Evolutionary conservation across 2,888 invertebrate species (phyloP).

Genomic region (Drosophila testacea): DNA sequence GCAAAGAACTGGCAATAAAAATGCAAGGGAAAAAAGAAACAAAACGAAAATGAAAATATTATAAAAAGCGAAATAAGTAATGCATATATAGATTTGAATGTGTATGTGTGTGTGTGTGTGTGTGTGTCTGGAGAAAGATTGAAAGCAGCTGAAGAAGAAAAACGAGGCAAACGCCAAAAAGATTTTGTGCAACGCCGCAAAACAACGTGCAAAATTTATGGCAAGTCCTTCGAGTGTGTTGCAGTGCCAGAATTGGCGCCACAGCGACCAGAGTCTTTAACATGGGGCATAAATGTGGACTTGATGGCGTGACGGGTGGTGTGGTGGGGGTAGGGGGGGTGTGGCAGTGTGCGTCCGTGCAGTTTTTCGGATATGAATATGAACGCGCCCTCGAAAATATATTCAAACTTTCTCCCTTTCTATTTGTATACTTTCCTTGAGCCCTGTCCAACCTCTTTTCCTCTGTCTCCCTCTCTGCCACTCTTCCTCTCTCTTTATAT

Average conservation of each 20-base stretch:
- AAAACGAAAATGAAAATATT: slow-evolving; percentile 16
- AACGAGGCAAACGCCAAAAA: slow-evolving; percentile 31
- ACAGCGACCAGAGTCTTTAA: slow-evolving; percentile 20
- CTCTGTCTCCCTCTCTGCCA: background rate
- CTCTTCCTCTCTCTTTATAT: background rate
- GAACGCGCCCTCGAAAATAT: slow-evolving; percentile 13
- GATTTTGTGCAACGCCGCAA: slow-evolving; percentile 58
- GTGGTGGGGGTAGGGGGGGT: background rate
- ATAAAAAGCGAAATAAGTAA: slow-evolving; percentile 26
- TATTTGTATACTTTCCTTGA: too few species aligned
- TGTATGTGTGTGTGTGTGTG: background rate
- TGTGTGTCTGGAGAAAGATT: slow-evolving; percentile 10
- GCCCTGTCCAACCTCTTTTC: too few species aligned
- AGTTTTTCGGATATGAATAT: slow-evolving; percentile 36
- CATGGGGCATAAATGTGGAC: background rate
- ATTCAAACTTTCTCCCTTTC: background rate
- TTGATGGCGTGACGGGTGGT: background rate
- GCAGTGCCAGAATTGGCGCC: slow-evolving; percentile 60
- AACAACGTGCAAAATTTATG: slow-evolving; percentile 72
- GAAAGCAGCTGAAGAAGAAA: slow-evolving; percentile 22
- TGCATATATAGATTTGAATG: slow-evolving; percentile 29
- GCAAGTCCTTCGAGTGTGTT: slow-evolving; percentile 63
- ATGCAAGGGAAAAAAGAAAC: slow-evolving; percentile 13
- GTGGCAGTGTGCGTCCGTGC: slow-evolving; percentile 1
- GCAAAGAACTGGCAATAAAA: slow-evolving; percentile 51